These are phyloP conservation scores for Cryptotermes secundus DNA, from an alignment of 1,140 invertebrate genomes.

Conservation along the genomic window DNA sequence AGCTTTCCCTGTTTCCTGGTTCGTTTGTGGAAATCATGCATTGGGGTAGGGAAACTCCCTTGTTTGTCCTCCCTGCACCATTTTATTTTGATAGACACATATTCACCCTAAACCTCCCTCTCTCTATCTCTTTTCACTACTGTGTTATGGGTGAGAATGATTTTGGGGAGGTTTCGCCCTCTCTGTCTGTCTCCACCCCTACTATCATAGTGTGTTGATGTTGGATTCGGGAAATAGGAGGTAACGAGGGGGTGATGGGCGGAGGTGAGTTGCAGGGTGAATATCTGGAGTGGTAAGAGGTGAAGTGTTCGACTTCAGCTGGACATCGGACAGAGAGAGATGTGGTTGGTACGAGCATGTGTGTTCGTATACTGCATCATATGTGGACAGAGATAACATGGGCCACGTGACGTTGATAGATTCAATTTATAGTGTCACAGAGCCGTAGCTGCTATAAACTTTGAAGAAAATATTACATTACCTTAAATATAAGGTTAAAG, in stretches of 20 bases:
- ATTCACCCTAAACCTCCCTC: background rate
- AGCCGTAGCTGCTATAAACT: background rate
- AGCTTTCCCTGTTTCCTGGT: background rate
- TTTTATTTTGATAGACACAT: conserved; percentile 20
- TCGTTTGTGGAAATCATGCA: conserved; percentile 5
- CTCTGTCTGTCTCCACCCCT: conserved; percentile 1
- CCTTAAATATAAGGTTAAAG: too few species aligned
- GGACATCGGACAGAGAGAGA: background rate
- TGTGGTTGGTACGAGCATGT: background rate
- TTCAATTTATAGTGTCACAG: background rate
- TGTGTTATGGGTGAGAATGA: background rate
- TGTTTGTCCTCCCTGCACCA: conserved; percentile 4
- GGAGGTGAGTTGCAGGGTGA: background rate
- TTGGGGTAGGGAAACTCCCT: background rate
- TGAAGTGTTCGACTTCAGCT: conserved; percentile 11
- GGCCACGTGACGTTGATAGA: background rate
- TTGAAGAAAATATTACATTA: too few species aligned
- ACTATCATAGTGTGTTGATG: background rate
- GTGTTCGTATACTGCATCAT: background rate
- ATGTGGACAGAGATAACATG: background rate
- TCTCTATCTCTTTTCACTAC: background rate
- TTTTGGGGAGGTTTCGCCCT: background rate
- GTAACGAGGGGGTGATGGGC: background rate
- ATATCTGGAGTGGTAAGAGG: background rate
- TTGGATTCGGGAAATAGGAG: conserved; percentile 18